Conservation (phyloP, 37 sponge, comb jelly and placozoan species). For the Tethya wilhelma region DNA sequence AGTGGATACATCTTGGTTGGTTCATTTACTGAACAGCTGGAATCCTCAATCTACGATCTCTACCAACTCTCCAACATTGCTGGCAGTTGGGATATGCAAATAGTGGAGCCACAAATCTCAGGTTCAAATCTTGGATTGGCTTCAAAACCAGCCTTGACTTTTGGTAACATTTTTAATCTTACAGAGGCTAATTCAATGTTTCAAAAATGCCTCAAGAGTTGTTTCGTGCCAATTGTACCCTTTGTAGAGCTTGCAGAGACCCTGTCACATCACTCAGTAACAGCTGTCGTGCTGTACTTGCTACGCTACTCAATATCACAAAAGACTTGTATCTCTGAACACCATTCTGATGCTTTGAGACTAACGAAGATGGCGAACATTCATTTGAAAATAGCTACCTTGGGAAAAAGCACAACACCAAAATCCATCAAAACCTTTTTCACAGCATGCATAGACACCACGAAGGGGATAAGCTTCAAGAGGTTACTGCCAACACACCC, state of each 20-base stretch:
- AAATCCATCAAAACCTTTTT: too few relatives aligned
- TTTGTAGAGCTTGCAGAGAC: background rate
- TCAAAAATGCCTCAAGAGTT: background rate
- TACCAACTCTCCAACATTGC: slow-evolving; percentile 1
- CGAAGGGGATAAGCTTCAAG: background rate
- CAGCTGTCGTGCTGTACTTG: background rate
- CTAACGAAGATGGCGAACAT: too few relatives aligned
- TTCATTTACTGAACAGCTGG: slow-evolving; percentile 8
- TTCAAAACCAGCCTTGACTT: background rate
- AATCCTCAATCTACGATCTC: slow-evolving; percentile 14
- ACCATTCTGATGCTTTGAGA: too few relatives aligned
- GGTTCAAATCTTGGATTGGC: background rate
- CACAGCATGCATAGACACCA: background rate
- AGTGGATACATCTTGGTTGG: background rate
- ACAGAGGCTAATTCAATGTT: background rate
- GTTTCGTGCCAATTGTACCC: background rate
- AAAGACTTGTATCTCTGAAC: background rate
- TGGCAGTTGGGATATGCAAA: background rate
- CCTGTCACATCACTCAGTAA: background rate
- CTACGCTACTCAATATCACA: background rate
- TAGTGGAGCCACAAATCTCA: background rate
- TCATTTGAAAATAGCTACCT: too few relatives aligned
- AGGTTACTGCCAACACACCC: background rate
- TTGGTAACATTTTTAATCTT: background rate
- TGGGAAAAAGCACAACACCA: too few relatives aligned